A percentile compares a stretch with the other conserved stretches of the same genome.
These are phyloP conservation scores for Aleiodes sp. DNA, from an alignment of 1,140 invertebrate species.

Conservation along the genomic window DNA sequence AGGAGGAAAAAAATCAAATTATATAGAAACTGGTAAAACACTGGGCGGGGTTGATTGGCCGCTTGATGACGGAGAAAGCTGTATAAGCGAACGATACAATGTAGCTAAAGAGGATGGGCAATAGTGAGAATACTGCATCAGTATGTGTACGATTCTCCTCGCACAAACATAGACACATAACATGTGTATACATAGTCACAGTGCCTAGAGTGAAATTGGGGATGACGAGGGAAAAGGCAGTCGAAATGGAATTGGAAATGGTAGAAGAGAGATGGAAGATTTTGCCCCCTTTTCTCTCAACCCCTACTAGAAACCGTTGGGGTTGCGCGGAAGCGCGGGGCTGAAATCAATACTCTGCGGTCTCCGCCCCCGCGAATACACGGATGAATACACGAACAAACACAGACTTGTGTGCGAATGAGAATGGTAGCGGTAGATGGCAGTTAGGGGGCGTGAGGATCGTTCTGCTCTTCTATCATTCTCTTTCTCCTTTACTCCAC, in stretches of 20 bases:
- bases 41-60: constrained; percentile 19
- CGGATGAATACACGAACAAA: constrained; percentile 57
- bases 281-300: too few relatives aligned
- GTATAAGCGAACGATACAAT: neutral
- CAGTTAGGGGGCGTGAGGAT: neutral
- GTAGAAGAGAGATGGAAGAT: too few relatives aligned
- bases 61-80: constrained; percentile 20
- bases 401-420: constrained; percentile 40
- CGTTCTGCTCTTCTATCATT: constrained; percentile 26
- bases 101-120: neutral
- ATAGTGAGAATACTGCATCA: constrained; percentile 5
- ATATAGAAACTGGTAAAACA: constrained; percentile 5
- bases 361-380: constrained; percentile 60
- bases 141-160: neutral
- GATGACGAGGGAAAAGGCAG: constrained; percentile 21
- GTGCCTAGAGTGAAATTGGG: constrained; percentile 22
- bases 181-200: neutral
- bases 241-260: constrained; percentile 1
- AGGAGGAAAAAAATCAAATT: neutral
- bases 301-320: constrained; percentile 38
- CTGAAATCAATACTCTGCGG: constrained; percentile 64
- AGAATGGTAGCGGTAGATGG: neutral
- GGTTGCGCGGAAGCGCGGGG: constrained; percentile 35
- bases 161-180: neutral
- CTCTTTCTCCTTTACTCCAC: constrained; percentile 21